Evolutionary conservation across 2,113 vertebrate species (phyloP).

Genomic region (Eudyptes chrysolophus): DNA sequence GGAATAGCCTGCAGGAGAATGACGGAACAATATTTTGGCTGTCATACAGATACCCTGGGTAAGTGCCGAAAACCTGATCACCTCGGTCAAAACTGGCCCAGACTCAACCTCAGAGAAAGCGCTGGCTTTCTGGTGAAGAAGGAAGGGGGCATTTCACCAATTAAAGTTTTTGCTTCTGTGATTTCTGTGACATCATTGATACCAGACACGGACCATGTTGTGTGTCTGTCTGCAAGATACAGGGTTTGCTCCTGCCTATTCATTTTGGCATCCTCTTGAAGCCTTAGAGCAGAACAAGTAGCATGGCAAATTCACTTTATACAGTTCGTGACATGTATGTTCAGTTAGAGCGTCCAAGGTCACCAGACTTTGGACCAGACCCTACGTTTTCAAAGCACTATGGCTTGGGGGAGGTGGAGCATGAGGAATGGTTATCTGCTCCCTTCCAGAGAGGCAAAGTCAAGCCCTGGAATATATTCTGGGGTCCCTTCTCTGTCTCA

Average conservation of each 20-base stretch:
- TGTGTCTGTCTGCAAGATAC: neutral
- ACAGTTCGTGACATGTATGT: neutral
- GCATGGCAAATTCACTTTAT: neutral
- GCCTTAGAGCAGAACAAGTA: neutral
- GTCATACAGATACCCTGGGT: neutral
- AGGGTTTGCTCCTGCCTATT: neutral
- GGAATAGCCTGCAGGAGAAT: neutral
- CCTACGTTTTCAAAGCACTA: neutral
- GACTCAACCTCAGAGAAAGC: neutral
- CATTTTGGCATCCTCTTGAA: neutral
- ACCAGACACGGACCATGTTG: neutral
- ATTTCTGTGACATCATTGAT: neutral
- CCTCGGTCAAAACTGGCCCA: neutral
- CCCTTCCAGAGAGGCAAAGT: neutral
- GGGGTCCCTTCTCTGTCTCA: neutral
- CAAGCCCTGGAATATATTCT: neutral
- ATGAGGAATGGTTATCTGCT: neutral
- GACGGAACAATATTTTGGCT: neutral
- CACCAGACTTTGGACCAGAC: neutral
- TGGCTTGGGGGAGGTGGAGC: neutral
- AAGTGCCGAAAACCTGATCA: neutral
- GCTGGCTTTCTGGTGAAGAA: neutral
- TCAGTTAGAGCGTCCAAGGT: neutral
- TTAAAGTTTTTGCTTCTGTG: neutral
- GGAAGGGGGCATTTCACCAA: neutral